Percentiles rank a stretch among this genome's conserved stretches.
Conservation (phyloP, 2,888 invertebrate species). For the Microdon myrmicae region DNA sequence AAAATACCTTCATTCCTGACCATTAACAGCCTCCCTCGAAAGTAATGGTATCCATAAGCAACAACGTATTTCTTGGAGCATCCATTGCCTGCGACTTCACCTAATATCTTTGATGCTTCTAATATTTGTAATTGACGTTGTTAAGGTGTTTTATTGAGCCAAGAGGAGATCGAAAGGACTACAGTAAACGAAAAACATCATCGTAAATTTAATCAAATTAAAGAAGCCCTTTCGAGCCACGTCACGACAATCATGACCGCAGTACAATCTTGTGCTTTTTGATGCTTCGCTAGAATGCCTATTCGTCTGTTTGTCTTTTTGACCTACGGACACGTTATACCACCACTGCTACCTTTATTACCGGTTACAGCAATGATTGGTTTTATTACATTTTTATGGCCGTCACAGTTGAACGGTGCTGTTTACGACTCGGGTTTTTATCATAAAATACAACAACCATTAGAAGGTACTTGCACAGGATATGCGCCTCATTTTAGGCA, state of each 20-base stretch:
- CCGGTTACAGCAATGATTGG: slow-evolving; percentile 34
- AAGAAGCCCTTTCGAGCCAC: slow-evolving; percentile 19
- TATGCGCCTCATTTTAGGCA: slow-evolving; percentile 5
- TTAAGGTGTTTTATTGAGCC: slow-evolving; percentile 15
- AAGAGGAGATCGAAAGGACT: background rate
- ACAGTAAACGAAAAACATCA: slow-evolving; percentile 8
- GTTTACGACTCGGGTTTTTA: slow-evolving; percentile 42
- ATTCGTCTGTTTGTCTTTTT: no score
- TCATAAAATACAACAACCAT: slow-evolving; percentile 34
- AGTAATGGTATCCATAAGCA: slow-evolving; percentile 24
- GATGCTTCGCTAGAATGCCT: slow-evolving; percentile 11
- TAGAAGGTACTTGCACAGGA: slow-evolving; percentile 25
- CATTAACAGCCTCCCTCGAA: slow-evolving; percentile 40
- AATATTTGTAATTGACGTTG: slow-evolving; percentile 26
- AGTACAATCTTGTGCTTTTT: slow-evolving; percentile 21
- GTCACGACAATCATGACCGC: slow-evolving; percentile 9
- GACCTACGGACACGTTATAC: slow-evolving; percentile 9
- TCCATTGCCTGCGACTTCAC: slow-evolving; percentile 21
- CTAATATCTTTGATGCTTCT: slow-evolving; percentile 26
- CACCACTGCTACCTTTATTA: slow-evolving; percentile 16
- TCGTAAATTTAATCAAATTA: slow-evolving; percentile 48
- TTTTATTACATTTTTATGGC: slow-evolving; percentile 47
- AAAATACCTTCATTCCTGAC: slow-evolving; percentile 23
- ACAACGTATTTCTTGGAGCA: slow-evolving; percentile 3
- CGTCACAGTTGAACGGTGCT: slow-evolving; percentile 19